Conservation (phyloP, 2,113 vertebrate genomes). For the Ailuropoda melanoleuca region DNA sequence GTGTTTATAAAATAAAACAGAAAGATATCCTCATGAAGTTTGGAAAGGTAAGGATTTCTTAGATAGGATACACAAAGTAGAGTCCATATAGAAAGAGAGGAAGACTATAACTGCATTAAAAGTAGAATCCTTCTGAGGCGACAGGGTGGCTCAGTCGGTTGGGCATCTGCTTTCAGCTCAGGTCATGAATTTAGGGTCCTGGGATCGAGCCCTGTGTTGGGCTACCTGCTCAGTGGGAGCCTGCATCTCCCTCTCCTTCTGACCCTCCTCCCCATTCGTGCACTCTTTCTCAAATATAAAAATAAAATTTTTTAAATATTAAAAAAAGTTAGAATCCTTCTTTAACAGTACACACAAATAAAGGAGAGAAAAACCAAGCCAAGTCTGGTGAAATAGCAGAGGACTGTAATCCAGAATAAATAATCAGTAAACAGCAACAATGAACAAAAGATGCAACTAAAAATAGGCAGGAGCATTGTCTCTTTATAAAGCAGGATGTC, state of each 20-base stretch:
- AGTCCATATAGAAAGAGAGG: background rate
- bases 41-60: background rate
- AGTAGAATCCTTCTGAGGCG: background rate
- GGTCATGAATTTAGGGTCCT: background rate
- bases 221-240: fast-evolving
- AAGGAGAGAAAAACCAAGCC: background rate
- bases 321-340: background rate
- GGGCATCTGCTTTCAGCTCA: background rate
- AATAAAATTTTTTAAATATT: background rate
- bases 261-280: background rate
- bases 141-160: background rate
- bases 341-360: background rate
- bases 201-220: background rate
- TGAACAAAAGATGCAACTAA: background rate
- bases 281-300: background rate
- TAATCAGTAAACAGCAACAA: background rate
- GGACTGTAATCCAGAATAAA: background rate
- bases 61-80: background rate
- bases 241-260: background rate
- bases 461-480: background rate
- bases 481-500: background rate
- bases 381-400: background rate
- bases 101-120: background rate
- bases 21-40: background rate
- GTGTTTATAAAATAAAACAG: background rate